Evolutionary conservation across 2,797 vertebrate species (phyloP).

Genomic region (Adelosebastes latens): DNA sequence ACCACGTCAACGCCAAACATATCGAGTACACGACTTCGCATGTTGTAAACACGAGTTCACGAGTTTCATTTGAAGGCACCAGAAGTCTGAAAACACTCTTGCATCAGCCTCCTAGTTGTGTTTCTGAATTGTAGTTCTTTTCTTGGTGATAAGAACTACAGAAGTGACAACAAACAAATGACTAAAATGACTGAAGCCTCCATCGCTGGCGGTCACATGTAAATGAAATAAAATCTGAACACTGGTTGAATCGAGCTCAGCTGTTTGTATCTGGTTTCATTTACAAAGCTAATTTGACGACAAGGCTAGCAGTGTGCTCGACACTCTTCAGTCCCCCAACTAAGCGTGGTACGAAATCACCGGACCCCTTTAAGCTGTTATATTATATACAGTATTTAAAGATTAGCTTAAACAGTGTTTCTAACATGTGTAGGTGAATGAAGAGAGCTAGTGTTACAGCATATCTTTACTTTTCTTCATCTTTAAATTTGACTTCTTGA

Average conservation of each 20-base stretch:
- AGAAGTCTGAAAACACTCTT: not conserved
- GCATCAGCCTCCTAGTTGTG: not conserved
- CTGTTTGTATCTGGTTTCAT: not conserved
- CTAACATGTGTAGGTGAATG: not conserved
- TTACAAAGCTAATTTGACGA: no score
- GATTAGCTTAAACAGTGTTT: not conserved
- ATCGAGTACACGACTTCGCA: no score
- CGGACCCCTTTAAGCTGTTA: not conserved
- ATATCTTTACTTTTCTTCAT: not conserved
- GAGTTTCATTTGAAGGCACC: no score
- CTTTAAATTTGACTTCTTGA: not conserved
- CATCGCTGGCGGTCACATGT: no score
- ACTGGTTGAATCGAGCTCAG: no score
- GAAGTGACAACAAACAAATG: not conserved
- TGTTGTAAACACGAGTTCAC: no score
- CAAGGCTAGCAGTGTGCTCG: not conserved
- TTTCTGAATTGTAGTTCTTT: not conserved
- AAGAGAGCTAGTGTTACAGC: not conserved
- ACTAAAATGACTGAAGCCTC: no score
- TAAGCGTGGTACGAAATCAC: not conserved
- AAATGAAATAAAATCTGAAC: fast-evolving
- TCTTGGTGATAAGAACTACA: no score
- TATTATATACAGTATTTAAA: not conserved
- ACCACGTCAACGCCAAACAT: no score
- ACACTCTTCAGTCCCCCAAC: not conserved